Evolutionary conservation across 2,113 vertebrate species (phyloP), one percentile per base, ranked within the genome.

Genomic region (Tiliqua scincoides): DNA sequence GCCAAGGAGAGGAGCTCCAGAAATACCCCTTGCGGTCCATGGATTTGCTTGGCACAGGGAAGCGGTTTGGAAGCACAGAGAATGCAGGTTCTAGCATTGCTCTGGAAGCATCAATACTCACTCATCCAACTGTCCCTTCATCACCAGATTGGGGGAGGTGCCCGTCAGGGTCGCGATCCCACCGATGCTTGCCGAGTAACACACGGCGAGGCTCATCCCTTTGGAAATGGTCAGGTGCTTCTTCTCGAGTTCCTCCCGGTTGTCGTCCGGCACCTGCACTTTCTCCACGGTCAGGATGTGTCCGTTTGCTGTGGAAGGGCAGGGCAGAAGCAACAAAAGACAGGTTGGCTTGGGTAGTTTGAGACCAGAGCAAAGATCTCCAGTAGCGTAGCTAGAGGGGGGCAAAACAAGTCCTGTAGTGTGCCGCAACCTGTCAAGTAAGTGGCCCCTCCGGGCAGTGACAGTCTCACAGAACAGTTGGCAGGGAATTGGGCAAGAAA

Each of bases 111-210:
- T 57, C 25, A 77, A 61, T 59, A 95, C 98, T 97, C 95, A 99
- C 98, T 96, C 6, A 62, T 97, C 93, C 0, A 99, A 3, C 92
- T 99, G 98, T 90, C 98, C 98, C 92, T 98, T 97, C 57, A 99
- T 95, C 88, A 99, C 97, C 93, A 99, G 96, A 82, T 99, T 99
- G 68, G 98, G 97, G 0, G 97, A 95, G 5, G 98, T 99, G 79
- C 99, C 99, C 0, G 99, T 99, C 86, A 99, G 96, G 0, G 98
- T 99, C 76, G 98, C 98, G 0, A 97, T 98, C 70, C 99, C 99
- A 18, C 99, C 99, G 0, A 99, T 99, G 94, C 98, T 99, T 92
- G 99, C 94, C 0, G 98, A 94, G 84, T 99, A 99, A 88, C 98
- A 98, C 86, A 99, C 97, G 0, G 93, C 95, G 54, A 99, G 96